These are phyloP conservation scores for Anoncus sp. DNA, from an alignment of 2,888 invertebrate genomes.

Conservation along the genomic window DNA sequence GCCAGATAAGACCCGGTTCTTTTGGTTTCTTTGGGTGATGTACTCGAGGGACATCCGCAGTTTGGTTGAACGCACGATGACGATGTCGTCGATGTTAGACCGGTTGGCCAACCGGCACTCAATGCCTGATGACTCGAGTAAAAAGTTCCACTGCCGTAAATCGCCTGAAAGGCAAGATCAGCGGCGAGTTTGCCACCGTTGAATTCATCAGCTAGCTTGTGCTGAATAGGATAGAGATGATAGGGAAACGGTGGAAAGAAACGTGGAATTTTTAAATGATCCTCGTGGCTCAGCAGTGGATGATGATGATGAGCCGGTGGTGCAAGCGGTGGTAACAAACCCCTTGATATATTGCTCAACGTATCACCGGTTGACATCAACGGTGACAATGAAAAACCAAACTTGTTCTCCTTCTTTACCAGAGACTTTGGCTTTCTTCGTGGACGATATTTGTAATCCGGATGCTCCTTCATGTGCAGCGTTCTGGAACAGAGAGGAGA, in stretches of 20 bases:
- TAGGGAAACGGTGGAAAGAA: conserved; percentile 90
- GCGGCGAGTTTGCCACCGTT: conserved; percentile 86
- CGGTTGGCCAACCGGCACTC: conserved; percentile 78
- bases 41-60: conserved; percentile 78
- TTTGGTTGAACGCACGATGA: conserved; percentile 76
- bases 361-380: conserved; percentile 85
- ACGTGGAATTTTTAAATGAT: conserved; percentile 88
- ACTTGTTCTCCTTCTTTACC: conserved; percentile 91
- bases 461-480: conserved; percentile 96
- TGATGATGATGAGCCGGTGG: conserved; percentile 84
- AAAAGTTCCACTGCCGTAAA: conserved; percentile 85
- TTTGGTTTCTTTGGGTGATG: conserved; percentile 77
- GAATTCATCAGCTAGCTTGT: conserved; percentile 85
- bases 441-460: conserved; percentile 96
- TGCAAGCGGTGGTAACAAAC: conserved; percentile 81
- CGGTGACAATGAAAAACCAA: conserved; percentile 88
- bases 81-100: conserved; percentile 70
- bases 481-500: conserved; percentile 87
- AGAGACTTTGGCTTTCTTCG: conserved; percentile 94
- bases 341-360: conserved; percentile 76
- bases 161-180: conserved; percentile 87
- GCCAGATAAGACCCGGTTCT: conserved; percentile 67
- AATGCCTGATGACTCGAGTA: conserved; percentile 83
- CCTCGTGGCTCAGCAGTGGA: conserved; percentile 84
- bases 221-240: conserved; percentile 87